Base-by-base conservation (phyloP, 2,113 vertebrate species). In the Sakesphorus luctuosus region DNA sequence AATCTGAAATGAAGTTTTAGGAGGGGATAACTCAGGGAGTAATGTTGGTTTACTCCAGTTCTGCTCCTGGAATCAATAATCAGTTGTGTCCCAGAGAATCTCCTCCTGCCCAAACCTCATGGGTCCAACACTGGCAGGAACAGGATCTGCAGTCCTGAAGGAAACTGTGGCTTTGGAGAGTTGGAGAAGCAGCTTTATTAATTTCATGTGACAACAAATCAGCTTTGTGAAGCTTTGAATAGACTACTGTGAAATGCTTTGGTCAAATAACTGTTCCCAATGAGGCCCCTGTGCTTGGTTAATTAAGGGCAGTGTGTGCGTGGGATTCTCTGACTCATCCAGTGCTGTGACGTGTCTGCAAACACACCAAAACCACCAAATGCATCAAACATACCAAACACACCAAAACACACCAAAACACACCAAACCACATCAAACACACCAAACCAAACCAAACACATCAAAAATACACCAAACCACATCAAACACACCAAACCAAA, bases 281-380 rank as follows among this genome's bases (percentile, higher is more conserved):
- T 0, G 2, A 72, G 67, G 58, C 10, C 46, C 53, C 18, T 0
- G 7, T 5, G 16, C 35, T 6, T 0, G 1, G 26, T 23, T 38
- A 25, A 53, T 18, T 8, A 38, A 1, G 19, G 35, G 52, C 53
- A 35, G 47, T 5, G 53, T 13, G 38, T 9, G n/a, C 10, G 17
- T 1, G 55, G 28, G 23, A 26, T 40, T 59, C 23, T 72, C 35
- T 12, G 29, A 3, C 19, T 65, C 58, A 43, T 20, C 38, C 46
- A 46, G 6, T 0, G 8, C 71, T 8, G 26, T 56, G 68, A n/a
- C 0, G 0, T 2, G 46, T 12, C 68, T 65, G 76, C 53, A 77
- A 63, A 61, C 43, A 40, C 61, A 77, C 13, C 35, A 43, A 31
- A 40, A n/a, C n/a, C n/a, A n/a, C n/a, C n/a, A n/a, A n/a, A n/a